Evolutionary conservation across 1,140 invertebrate genomes (phyloP), one percentile per base, ranked within the genome.

Genomic region (Manduca sexta): DNA sequence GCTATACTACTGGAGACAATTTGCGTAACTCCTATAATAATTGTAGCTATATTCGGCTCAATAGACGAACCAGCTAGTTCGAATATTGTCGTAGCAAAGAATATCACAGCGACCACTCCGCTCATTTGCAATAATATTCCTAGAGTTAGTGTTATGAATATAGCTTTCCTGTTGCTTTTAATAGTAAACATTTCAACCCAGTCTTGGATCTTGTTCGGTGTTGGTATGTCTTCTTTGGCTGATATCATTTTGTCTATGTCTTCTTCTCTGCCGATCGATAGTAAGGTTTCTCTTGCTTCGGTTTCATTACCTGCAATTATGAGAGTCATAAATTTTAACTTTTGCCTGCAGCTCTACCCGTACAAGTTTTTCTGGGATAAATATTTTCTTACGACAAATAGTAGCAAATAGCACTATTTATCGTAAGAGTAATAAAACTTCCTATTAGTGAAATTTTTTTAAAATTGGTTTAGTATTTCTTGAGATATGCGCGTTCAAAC

Each of bases 71-170:
- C 62, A n/a, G 69, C 67, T n/a, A 57, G 51, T 46, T 67, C 52
- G 18, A 75, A 75, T 10, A 71, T 75, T 3, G 57, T 65, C 0
- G 64, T 71, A 16, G 68, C 60, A 35, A 67, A 75, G 39, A 75
- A 75, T 11, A 65, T 31, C 8, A 73, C 63, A 10, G 64, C 64
- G 2, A 64, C 58, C 0, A 73, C 63, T 11, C 67, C 69, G 30
- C 69, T 67, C 13, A 55, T 44, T 29, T 70, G 63, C 40, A 73
- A 67, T 8, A 73, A 38, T 0, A 62, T 68, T 43, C 64, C 68
- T 12, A 75, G 40, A 34, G 56, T 63, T 3, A 70, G 40, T 0
- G 72, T 73, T 12, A 75, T 71, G 10, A 67, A 63, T 1, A 75
- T 49, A 0, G 67, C 64, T 10, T 54, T 57, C 33, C 67, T 66